Evolutionary conservation across 2,888 invertebrate genomes (phyloP).

Genomic region (Pseudococcus jackbeardsleyi): DNA sequence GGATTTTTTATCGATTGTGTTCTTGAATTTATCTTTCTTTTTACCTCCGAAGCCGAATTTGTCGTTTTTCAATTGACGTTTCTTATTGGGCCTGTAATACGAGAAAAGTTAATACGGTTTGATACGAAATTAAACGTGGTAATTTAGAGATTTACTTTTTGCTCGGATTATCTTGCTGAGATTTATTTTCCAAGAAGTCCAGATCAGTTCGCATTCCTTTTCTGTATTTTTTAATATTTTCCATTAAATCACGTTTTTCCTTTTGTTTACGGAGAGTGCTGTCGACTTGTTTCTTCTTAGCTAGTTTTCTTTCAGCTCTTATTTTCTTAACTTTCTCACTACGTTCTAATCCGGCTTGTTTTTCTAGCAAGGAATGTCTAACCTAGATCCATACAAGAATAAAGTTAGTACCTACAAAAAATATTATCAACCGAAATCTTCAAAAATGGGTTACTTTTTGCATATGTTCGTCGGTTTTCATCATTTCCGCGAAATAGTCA

Average conservation of each 20-base stretch:
- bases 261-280: constrained; percentile 86
- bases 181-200: constrained; percentile 81
- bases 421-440: not conserved
- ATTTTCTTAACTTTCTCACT: constrained; percentile 92
- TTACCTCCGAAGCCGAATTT: constrained; percentile 97
- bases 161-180: constrained; percentile 67
- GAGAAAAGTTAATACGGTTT: not conserved
- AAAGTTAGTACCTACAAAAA: not conserved
- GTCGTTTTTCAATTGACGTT: constrained; percentile 80
- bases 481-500: constrained; percentile 99
- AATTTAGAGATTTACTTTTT: constrained; percentile 48
- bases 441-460: constrained; percentile 77
- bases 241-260: constrained; percentile 92
- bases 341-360: constrained; percentile 86
- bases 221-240: constrained; percentile 92
- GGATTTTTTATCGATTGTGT: constrained; percentile 83
- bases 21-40: constrained; percentile 89
- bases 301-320: constrained; percentile 91
- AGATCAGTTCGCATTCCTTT: constrained; percentile 86
- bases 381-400: constrained; percentile 71
- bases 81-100: constrained; percentile 68
- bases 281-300: constrained; percentile 89
- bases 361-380: constrained; percentile 83
- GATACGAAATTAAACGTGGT: not conserved
- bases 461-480: constrained; percentile 97